Base-by-base conservation (phyloP, 2,113 vertebrate species). In the Cavia aperea region DNA sequence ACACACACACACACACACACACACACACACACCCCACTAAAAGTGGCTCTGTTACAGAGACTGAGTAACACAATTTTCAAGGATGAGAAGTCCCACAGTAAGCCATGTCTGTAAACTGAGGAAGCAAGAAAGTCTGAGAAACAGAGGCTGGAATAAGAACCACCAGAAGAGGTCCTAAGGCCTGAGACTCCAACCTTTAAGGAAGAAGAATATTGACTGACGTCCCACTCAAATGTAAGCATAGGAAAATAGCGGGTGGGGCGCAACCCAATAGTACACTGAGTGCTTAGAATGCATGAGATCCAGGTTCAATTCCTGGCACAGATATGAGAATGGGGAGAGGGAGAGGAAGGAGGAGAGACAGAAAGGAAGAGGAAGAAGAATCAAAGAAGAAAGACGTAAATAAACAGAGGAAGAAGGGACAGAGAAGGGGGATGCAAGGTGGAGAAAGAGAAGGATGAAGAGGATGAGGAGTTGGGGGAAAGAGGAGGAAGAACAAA, bases 131-230 rank as follows among this genome's bases (percentile, higher is more conserved):
- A 26, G 4, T 26, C 51, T 60, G 51, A 87, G 75, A 58, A 70
- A 0, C 1, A 23, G 31, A 11, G 23, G 29, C 2, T 7, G 31
- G 7, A 11, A 51, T 54, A 14, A 23, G 15, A 7, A 18, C 5
- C 29, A 15, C 7, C 23, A 6, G 8, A 23, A 24, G 36, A 60
- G 31, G 4, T 56, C 51, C 65, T 43, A 70, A 90, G 31, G 15
- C 2, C n/a, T 31, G 33, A n/a, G 21, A 54, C 16, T 81, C 26
- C 26, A 31, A 3, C 15, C 1, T 79, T 21, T 62, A 81, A 1
- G 26, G 12, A 16, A 70, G 12, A 16, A 70, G 54, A 63, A 72
- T 24, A n/a, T 16, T 21, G 62, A 26, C 23, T 21, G 62, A 26
- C 23, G 8, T 10, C 9, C 4, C 19, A 56, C 26, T 49, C 56